These are phyloP conservation scores for Rousettus leschenaultii DNA, from an alignment of 2,113 vertebrate genomes.

Conservation along the genomic window DNA sequence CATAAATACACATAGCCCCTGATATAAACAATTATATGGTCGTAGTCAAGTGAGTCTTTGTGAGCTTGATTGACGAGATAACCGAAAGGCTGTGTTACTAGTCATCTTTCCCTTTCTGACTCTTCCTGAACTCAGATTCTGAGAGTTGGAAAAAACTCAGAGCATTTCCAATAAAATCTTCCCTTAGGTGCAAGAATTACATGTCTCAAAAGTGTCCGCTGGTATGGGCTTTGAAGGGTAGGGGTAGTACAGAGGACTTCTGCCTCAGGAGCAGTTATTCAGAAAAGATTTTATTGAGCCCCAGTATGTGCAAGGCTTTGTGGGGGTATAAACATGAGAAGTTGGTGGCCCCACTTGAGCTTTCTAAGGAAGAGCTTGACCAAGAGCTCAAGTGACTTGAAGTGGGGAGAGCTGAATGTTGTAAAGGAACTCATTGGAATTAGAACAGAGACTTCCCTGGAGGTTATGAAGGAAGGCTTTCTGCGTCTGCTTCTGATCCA, in stretches of 20 bases:
- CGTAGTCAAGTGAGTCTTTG: not conserved
- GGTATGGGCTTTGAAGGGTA: not conserved
- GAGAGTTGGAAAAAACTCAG: not conserved
- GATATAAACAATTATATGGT: not conserved
- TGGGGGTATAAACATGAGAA: not conserved
- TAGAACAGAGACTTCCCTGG: not conserved
- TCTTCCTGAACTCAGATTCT: slow-evolving; percentile 21
- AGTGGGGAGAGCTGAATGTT: not conserved
- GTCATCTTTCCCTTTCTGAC: not conserved
- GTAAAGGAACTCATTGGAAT: not conserved
- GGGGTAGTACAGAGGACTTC: not conserved
- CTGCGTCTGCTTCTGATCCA: not conserved
- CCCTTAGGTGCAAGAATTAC: not conserved
- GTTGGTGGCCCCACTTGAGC: not conserved
- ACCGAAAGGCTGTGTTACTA: not conserved
- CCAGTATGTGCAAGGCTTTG: not conserved
- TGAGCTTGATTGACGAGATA: not conserved
- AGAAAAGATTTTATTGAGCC: slow-evolving; percentile 1
- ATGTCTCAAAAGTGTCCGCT: not conserved
- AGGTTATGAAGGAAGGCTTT: not conserved
- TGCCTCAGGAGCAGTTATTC: not conserved
- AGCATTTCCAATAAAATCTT: not conserved
- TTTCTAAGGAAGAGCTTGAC: slow-evolving; percentile 31
- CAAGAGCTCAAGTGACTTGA: not conserved
- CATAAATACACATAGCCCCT: not conserved